A percentile compares a stretch with the other conserved stretches of the same genome.
These are phyloP conservation scores for Ectemnius lituratus DNA, from an alignment of 2,888 invertebrate genomes.

Conservation along the genomic window DNA sequence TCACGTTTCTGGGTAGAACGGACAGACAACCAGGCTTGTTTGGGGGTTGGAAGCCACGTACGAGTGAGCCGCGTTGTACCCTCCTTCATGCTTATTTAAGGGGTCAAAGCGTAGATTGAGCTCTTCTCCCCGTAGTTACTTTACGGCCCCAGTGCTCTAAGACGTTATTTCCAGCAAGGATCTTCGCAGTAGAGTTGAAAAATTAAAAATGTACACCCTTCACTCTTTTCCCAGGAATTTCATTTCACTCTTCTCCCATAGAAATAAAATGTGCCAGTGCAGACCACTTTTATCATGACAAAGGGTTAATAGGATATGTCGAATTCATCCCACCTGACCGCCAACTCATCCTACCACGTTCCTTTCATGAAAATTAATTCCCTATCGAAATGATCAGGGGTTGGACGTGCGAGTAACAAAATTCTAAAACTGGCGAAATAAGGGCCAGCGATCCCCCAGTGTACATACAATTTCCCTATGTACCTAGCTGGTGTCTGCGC, in stretches of 20 bases:
- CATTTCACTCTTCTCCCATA: background rate
- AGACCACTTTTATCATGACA: no score
- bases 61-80: constrained; percentile 10
- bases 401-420: no score
- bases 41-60: background rate
- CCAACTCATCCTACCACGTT: no score
- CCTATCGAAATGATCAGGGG: no score
- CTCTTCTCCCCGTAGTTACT: constrained; percentile 47
- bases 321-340: no score
- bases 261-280: background rate
- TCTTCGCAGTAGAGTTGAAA: background rate
- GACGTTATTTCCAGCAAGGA: background rate
- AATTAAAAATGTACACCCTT: background rate
- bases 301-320: no score
- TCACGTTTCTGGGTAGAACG: no score
- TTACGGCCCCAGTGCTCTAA: constrained; percentile 27
- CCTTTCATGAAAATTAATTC: no score
- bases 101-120: constrained; percentile 44
- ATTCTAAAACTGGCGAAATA: no score
- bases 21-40: background rate
- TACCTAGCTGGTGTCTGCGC: constrained; percentile 10
- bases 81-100: constrained; percentile 51
- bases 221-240: background rate
- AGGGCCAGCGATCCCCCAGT: constrained; percentile 20
- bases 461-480: constrained; percentile 55